Evolutionary conservation across 2,113 vertebrate genomes (phyloP).

Genomic region (Prinia subflava): DNA sequence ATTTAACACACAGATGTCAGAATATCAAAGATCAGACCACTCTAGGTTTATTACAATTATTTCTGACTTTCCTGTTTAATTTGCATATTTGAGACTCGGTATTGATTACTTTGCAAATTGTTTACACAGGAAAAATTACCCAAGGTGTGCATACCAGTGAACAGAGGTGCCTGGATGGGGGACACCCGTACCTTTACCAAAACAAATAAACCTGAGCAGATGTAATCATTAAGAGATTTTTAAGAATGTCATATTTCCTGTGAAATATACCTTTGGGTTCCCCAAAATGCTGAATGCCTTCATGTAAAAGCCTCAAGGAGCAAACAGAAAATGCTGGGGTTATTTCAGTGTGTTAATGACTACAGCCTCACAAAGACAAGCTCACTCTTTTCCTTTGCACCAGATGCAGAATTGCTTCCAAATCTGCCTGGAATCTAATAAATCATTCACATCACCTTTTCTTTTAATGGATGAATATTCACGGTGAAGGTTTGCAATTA

Average conservation of each 20-base stretch:
- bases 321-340: neutral
- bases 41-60: neutral
- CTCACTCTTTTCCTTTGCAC: neutral
- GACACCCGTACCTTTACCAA: neutral
- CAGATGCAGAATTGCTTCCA: neutral
- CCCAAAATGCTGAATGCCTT: neutral
- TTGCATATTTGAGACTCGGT: neutral
- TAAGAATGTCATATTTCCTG: neutral
- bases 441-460: neutral
- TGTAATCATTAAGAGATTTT: neutral
- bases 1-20: neutral
- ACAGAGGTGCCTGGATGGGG: neutral
- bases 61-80: neutral
- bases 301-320: neutral
- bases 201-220: neutral
- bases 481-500: neutral
- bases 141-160: rapidly evolving
- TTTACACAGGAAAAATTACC: neutral
- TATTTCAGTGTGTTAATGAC: neutral
- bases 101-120: neutral
- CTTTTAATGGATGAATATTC: constrained; percentile 19
- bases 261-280: neutral
- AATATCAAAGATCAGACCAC: neutral
- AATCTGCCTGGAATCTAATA: neutral
- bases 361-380: neutral